phyloP scores from a whole-genome alignment of 2,797 vertebrate genomes.

The Muscicapa comitata region DNA sequence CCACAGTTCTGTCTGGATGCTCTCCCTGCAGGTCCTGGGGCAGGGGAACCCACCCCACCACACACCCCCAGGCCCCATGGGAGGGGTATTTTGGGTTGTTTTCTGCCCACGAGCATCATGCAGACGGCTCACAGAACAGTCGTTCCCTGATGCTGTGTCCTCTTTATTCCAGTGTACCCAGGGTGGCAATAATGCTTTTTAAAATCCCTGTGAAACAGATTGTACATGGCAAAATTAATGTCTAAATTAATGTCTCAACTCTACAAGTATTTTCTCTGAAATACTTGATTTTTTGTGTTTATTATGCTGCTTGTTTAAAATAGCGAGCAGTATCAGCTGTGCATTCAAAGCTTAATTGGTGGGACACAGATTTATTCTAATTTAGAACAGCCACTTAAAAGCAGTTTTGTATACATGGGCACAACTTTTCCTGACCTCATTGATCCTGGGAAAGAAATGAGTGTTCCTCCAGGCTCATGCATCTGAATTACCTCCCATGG shows the following conservation, averaged over 20 bases:
- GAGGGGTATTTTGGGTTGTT: neutral
- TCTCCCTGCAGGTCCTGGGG: neutral
- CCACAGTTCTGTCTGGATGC: neutral
- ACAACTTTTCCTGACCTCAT: neutral
- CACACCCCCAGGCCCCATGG: accelerated
- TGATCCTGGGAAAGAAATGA: neutral
- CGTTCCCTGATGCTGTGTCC: neutral
- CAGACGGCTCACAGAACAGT: neutral
- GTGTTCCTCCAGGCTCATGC: neutral
- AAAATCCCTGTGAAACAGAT: conserved; percentile 67
- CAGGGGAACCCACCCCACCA: neutral
- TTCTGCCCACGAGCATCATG: neutral
- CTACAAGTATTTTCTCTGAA: conserved; percentile 69
- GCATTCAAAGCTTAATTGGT: conserved; percentile 39
- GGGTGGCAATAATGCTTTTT: conserved; percentile 66
- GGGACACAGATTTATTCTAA: conserved; percentile 39
- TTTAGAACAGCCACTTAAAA: conserved; percentile 44
- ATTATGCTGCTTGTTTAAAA: conserved; percentile 59
- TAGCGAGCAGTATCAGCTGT: neutral
- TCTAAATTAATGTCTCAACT: conserved; percentile 62
- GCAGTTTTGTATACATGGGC: conserved; percentile 37
- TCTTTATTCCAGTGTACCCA: conserved; percentile 59
- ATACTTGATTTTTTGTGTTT: conserved; percentile 70
- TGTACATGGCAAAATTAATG: conserved; percentile 34
- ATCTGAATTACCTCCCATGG: neutral